Evolutionary conservation across 1,140 invertebrate species (phyloP).

Genomic region (Ceratina australensis): DNA sequence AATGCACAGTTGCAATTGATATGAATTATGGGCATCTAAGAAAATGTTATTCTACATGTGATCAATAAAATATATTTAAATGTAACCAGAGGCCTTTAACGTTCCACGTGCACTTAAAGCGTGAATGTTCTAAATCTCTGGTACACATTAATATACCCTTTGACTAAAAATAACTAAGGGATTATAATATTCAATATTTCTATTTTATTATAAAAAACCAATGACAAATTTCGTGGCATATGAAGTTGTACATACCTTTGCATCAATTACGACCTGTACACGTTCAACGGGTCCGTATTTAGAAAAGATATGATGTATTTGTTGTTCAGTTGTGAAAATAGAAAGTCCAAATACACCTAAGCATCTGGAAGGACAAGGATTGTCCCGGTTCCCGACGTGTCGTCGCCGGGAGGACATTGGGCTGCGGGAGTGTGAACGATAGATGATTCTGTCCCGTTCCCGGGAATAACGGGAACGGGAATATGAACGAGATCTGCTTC

Average conservation of each 20-base stretch:
- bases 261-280: constrained; percentile 97
- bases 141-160: constrained; percentile 68
- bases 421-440: constrained; percentile 79
- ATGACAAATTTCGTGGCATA: too few species aligned
- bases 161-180: constrained; percentile 10
- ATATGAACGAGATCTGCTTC: constrained; percentile 80
- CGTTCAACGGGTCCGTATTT: constrained; percentile 95
- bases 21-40: not conserved
- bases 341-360: constrained; percentile 97
- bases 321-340: constrained; percentile 94
- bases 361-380: constrained; percentile 93
- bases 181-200: not conserved
- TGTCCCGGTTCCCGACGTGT: constrained; percentile 85
- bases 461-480: constrained; percentile 75
- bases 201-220: too few species aligned
- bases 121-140: constrained; percentile 76
- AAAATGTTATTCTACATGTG: not conserved
- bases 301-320: constrained; percentile 95
- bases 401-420: constrained; percentile 81
- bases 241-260: constrained; percentile 84
- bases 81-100: constrained; percentile 78
- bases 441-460: constrained; percentile 71
- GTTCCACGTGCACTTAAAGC: constrained; percentile 62
- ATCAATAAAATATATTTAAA: not conserved
- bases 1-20: not conserved